A percentile compares a stretch with the other conserved stretches of the same genome.
These are phyloP conservation scores for Dermochelys coriacea DNA, from an alignment of 2,797 vertebrate genomes.

Conservation along the genomic window DNA sequence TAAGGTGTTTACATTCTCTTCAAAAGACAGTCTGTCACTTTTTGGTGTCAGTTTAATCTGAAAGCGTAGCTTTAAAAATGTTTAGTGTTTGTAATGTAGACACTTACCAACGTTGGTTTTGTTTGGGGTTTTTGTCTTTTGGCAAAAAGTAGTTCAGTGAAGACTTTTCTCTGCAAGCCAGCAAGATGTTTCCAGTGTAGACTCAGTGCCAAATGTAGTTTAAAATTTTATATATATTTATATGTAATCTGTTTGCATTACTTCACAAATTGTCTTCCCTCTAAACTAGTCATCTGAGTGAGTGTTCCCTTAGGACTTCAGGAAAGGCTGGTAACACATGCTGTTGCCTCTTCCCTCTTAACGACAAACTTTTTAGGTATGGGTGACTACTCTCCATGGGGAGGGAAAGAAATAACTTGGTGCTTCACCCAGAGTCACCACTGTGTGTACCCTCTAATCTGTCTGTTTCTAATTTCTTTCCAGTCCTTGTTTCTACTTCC, in stretches of 20 bases:
- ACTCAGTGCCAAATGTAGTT: not conserved
- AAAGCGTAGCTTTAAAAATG: conserved; percentile 11
- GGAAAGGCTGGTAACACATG: not conserved
- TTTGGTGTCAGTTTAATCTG: conserved; percentile 12
- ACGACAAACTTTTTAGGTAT: not conserved
- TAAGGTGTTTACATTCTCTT: conserved; percentile 33
- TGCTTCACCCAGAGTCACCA: not conserved
- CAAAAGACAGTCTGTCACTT: conserved; percentile 6
- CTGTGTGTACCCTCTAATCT: not conserved
- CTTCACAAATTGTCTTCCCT: not conserved
- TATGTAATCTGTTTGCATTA: not conserved
- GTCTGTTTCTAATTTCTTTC: not conserved
- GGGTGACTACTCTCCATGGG: not conserved
- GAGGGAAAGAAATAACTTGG: not conserved
- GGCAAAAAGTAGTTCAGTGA: conserved; percentile 48
- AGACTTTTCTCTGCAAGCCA: not conserved
- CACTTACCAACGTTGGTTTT: conserved; percentile 51
- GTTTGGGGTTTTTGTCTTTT: not conserved
- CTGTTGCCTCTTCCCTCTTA: not conserved
- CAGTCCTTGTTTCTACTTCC: not conserved
- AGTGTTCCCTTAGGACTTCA: not conserved
- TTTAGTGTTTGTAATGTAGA: conserved; percentile 4
- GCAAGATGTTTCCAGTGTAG: not conserved
- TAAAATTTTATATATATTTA: not conserved
- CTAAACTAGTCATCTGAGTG: not conserved